Evolutionary conservation across 2,888 invertebrate genomes (phyloP), one percentile per base, ranked within the genome.

Genomic region (Drosophila subsilvestris): DNA sequence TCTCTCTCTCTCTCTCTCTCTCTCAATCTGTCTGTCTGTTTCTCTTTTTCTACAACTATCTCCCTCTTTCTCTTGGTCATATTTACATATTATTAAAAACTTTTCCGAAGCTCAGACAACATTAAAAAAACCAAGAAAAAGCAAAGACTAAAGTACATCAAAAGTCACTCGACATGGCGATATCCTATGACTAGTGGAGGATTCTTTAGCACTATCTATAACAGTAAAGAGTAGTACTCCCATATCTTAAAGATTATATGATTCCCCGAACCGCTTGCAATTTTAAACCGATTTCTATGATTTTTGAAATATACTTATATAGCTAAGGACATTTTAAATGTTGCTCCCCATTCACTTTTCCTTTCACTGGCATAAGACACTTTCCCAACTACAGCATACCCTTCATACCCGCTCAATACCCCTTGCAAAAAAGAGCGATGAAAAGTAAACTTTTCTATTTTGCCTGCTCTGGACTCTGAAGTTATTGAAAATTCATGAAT

Each of bases 401-500:
- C 7, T 2, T 0, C 14, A 37, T 37, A 37, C 37, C 14, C 37
- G 2, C 37, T 37, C n/a, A 6, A 14, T 37, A 37, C 37, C 37
- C 37, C 7, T 37, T 14, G n/a, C n/a, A 49, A 29, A 57, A 49
- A 3, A n/a, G n/a, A 59, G n/a, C 29, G 9, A 49, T 22, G 60
- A 63, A 58, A 73, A 47, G 50, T 49, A 83, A 83, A 85, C 78
- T 81, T 81, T 81, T 83, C 81, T 82, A 81, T 84, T 81, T 82
- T 76, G 70, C 76, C 80, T 54, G 54, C 37, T n/a, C 37, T 37
- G n/a, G 56, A 65, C 77, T 69, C 51, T 25, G 12, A 79, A 84
- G 83, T 86, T 86, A 84, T 84, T 86, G 83, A 84, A 84, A 86
- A 86, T 83, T 84, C 83, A 83, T 84, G 83, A 84, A 84, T 86